Base-by-base conservation (phyloP, 2,888 invertebrate genomes). In the Amblyteles armatorius region DNA sequence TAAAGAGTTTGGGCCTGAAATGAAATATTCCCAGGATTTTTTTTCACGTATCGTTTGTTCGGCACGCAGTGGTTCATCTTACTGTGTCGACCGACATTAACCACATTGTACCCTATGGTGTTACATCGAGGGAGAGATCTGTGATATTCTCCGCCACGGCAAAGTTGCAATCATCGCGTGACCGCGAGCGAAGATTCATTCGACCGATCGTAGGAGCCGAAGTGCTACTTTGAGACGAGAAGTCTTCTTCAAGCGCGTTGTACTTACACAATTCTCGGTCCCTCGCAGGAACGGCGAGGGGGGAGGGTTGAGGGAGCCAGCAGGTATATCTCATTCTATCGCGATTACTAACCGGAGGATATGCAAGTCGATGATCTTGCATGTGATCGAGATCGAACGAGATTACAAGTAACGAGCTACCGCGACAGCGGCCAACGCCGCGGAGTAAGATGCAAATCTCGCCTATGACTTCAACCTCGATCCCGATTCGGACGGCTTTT, bases 341-440 rank as follows among this genome's bases (percentile, higher is more conserved):
- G 50, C 73, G 79, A 55, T 29, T 44, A 33, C 33, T 22, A 33
- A 48, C 77, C 44, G n/a, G 48, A 68, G 68, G 22, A 74, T 22
- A 74, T 74, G 74, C 74, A 74, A 74, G 73, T 74, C 80, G 67
- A 74, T 74, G 57, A 81, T 81, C 67, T 74, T 57, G 13, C 57
- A 33, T 33, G 33, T 71, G 50, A 52, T 63, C 63, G 71, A 71
- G 74, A 81, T 81, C 33, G 57, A 22, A 19, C 33, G 67, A 77
- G 77, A 81, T 81, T 48, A 48, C 19, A 36, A 55, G 48, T 36
- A 72, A 57, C 50, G 50, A 55, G 40, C 48, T 65, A 73, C 19
- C 16, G 40, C 13, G 63, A 36, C 50, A 29, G 79, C 71, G 29
- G 6, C 29, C 26, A 72, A 19, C 67, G 65, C 52, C 44, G 67